Evolutionary conservation across 1,140 invertebrate genomes (phyloP).

Genomic region (Lepidurus couesii): DNA sequence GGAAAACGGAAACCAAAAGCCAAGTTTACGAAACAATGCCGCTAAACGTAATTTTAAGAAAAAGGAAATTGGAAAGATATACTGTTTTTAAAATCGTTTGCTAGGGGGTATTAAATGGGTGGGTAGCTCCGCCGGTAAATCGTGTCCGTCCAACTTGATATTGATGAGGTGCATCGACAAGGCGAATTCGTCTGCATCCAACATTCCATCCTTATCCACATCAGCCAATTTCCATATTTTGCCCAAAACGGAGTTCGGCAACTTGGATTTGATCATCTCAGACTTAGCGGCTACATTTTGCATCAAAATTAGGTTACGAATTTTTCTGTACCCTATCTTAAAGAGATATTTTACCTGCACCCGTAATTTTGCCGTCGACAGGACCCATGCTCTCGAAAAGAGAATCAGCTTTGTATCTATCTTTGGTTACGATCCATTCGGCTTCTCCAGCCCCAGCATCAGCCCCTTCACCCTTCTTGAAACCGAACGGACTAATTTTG

Average conservation of each 20-base stretch:
- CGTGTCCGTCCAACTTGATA: conserved; percentile 88
- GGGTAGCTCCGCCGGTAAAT: conserved; percentile 84
- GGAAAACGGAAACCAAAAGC: neutral
- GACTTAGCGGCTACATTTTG: conserved; percentile 73
- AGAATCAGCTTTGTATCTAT: conserved; percentile 80
- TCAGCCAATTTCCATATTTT: conserved; percentile 98
- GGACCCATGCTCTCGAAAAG: conserved; percentile 80
- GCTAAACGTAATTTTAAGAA: neutral
- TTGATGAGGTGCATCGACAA: conserved; percentile 97
- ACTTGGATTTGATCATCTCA: conserved; percentile 97
- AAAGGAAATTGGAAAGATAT: neutral
- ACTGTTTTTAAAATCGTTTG: conserved; percentile 50
- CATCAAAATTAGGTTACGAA: conserved; percentile 36
- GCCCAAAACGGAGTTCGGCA: conserved; percentile 93
- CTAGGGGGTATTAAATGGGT: conserved; percentile 91
- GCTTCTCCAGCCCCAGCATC: conserved; percentile 91
- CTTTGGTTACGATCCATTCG: conserved; percentile 93
- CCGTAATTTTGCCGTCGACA: conserved; percentile 89
- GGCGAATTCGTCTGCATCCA: conserved; percentile 96
- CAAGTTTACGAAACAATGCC: neutral
- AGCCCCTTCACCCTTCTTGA: conserved; percentile 91
- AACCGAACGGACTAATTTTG: conserved; percentile 88
- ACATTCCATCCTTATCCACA: conserved; percentile 90
- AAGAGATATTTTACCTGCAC: conserved; percentile 59
- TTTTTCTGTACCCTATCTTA: neutral